phyloP scores from a whole-genome alignment of 2,888 invertebrate species.

The Idaea biselata region DNA sequence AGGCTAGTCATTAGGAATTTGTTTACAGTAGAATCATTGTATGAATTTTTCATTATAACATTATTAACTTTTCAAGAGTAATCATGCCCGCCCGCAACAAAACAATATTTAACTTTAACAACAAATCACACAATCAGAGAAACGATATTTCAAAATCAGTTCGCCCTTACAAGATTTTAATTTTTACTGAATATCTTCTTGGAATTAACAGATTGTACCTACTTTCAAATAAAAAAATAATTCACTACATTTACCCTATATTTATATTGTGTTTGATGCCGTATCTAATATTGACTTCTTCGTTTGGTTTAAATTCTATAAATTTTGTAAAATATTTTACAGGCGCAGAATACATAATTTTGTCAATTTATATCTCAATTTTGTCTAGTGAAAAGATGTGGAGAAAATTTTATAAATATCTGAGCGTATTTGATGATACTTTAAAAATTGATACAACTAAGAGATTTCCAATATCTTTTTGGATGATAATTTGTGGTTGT shows the following conservation, averaged over 20 bases:
- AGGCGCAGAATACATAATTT: background rate
- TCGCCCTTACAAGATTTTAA: background rate
- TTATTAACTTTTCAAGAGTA: too few relatives aligned
- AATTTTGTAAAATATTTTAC: background rate
- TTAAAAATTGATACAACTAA: background rate
- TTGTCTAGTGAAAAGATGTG: background rate
- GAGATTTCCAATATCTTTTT: background rate
- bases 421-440: background rate
- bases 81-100: too few relatives aligned
- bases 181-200: background rate
- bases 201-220: background rate
- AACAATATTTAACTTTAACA: too few relatives aligned
- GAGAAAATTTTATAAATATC: background rate
- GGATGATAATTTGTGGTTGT: background rate
- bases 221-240: background rate
- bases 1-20: too few relatives aligned
- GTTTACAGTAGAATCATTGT: too few relatives aligned
- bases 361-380: background rate
- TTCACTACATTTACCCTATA: background rate
- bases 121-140: too few relatives aligned
- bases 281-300: background rate
- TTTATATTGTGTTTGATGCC: background rate
- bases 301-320: background rate
- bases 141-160: background rate
- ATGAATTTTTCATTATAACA: too few relatives aligned